Evolutionary conservation across 1,140 invertebrate species (phyloP).

Genomic region (Orchestia grillus): DNA sequence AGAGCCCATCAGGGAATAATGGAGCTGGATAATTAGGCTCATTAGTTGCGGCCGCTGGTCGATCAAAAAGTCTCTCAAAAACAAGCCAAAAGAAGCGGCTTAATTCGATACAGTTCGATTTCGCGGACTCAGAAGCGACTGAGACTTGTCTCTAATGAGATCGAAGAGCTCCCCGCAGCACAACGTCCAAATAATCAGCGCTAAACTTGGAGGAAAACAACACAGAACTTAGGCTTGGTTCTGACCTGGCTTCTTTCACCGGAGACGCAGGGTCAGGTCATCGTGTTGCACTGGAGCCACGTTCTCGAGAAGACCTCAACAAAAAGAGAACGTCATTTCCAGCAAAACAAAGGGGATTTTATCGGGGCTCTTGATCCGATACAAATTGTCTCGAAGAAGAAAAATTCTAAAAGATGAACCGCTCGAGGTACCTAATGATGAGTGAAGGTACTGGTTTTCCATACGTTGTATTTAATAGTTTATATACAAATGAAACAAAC

Average conservation of each 20-base stretch:
- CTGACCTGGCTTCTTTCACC: not conserved
- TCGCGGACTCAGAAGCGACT: slow-evolving; percentile 2
- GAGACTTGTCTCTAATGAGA: slow-evolving; percentile 4
- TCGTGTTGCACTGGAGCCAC: not conserved
- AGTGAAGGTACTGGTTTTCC: too few species aligned
- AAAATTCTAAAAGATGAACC: too few species aligned
- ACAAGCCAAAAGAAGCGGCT: slow-evolving; percentile 33
- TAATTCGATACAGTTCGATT: slow-evolving; percentile 49
- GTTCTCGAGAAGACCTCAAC: not conserved
- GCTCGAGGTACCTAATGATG: too few species aligned
- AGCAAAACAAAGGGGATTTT: not conserved
- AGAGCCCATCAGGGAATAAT: slow-evolving; percentile 49
- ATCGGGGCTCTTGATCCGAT: too few species aligned
- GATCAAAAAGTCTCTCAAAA: slow-evolving; percentile 51
- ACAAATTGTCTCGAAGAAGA: too few species aligned
- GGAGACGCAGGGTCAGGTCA: not conserved
- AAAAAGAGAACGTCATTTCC: not conserved
- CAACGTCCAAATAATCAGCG: not conserved
- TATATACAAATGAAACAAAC: too few species aligned
- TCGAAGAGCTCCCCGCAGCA: not conserved
- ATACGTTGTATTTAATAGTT: too few species aligned
- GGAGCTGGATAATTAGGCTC: slow-evolving; percentile 50
- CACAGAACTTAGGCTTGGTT: not conserved
- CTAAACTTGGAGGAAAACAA: not conserved
- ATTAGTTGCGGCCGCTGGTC: slow-evolving; percentile 49